Evolutionary conservation across 2,113 vertebrate genomes (phyloP).

Genomic region (Piprites chloris): DNA sequence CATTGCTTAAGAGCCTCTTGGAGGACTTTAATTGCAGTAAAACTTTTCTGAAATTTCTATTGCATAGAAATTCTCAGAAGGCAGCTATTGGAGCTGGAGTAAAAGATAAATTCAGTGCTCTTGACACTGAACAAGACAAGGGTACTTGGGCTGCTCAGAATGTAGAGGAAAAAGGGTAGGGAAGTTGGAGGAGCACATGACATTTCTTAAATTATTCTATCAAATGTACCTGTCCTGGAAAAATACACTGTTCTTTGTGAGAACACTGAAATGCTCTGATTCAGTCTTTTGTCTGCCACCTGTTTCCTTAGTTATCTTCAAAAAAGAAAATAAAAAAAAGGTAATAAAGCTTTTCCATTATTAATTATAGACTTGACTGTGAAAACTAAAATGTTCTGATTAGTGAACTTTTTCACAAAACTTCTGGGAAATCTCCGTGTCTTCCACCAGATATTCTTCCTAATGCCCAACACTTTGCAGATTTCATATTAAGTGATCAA

Average conservation of each 20-base stretch:
- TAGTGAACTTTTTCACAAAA: conserved; percentile 57
- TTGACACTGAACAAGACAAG: not conserved
- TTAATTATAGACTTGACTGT: conserved; percentile 45
- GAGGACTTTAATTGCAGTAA: not conserved
- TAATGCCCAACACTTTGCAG: conserved; percentile 31
- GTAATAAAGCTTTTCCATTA: conserved; percentile 52
- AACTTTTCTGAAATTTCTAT: not conserved
- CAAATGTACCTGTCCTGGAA: not conserved
- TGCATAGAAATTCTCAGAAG: not conserved
- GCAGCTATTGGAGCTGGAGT: not conserved
- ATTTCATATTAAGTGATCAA: conserved; percentile 64
- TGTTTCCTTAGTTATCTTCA: not conserved
- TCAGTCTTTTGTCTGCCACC: not conserved
- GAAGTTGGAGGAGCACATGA: not conserved
- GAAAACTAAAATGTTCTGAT: conserved; percentile 39
- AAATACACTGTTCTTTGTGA: not conserved
- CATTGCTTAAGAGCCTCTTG: not conserved
- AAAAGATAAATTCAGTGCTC: not conserved
- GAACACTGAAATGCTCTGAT: not conserved
- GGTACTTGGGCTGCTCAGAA: not conserved
- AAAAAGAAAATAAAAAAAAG: not conserved
- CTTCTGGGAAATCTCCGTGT: conserved; percentile 60
- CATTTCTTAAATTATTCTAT: not conserved
- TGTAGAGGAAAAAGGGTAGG: not conserved
- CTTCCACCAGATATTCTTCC: conserved; percentile 23